phyloP scores from a whole-genome alignment of 2,797 vertebrate species.

The Characodon lateralis region DNA sequence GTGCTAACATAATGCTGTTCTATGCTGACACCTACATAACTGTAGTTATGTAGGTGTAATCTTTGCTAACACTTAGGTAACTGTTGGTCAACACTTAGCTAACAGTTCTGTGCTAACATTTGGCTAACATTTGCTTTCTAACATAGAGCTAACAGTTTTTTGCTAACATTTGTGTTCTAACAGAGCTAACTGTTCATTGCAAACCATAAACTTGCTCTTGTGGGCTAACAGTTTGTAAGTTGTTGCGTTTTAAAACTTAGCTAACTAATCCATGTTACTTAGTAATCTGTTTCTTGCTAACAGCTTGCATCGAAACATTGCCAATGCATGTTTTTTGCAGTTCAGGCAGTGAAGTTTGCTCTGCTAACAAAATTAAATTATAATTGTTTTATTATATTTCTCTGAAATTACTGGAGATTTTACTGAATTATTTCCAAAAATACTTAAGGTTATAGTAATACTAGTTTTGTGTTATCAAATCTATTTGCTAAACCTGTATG shows the following conservation, averaged over 20 bases:
- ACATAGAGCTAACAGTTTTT: background rate
- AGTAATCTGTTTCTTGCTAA: background rate
- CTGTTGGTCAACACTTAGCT: background rate
- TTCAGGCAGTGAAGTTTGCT: background rate
- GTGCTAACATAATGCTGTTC: background rate
- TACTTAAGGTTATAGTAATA: constrained; percentile 24
- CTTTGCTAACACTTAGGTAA: background rate
- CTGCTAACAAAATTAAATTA: constrained; percentile 20
- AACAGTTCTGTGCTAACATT: background rate
- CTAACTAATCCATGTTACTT: background rate
- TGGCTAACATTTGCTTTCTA: background rate
- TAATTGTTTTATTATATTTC: constrained; percentile 27
- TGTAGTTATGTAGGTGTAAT: too few relatives aligned
- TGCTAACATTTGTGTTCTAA: background rate
- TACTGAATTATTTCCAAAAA: constrained; percentile 25
- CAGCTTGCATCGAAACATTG: background rate
- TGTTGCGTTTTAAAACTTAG: background rate
- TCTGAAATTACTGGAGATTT: constrained; percentile 30
- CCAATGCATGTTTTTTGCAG: background rate
- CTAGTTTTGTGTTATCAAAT: constrained; percentile 37
- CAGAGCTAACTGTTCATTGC: background rate
- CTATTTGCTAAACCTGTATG: constrained; percentile 34
- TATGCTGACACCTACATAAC: background rate
- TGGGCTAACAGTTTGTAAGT: background rate
- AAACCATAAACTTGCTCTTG: background rate